Conservation (phyloP, 2,113 vertebrate species). For the Terrapene triunguis region DNA sequence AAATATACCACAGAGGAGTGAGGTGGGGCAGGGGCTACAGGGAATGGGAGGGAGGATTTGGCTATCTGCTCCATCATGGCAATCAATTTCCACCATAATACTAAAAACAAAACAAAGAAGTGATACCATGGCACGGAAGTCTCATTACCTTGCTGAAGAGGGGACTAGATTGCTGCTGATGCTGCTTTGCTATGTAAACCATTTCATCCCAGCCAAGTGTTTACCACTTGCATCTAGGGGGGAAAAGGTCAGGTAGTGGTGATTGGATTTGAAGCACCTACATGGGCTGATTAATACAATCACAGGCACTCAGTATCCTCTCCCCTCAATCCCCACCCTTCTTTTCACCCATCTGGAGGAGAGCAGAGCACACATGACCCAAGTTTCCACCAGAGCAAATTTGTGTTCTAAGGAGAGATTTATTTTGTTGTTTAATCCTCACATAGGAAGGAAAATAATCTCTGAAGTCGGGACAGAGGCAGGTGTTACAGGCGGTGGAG, state of each 20-base stretch:
- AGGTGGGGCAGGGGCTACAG: not conserved
- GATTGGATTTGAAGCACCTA: not conserved
- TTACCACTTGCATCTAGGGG: not conserved
- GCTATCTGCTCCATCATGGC: not conserved
- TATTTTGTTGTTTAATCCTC: not conserved
- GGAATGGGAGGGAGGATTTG: not conserved
- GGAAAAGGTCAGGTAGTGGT: not conserved
- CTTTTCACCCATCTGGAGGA: not conserved
- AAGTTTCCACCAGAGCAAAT: not conserved
- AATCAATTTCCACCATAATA: conserved; percentile 13
- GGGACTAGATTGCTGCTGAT: conserved; percentile 10
- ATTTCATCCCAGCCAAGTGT: not conserved
- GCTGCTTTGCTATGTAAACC: not conserved
- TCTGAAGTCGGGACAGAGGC: not conserved
- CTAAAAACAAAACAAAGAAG: conserved; percentile 51
- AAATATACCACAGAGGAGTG: not conserved
- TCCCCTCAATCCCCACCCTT: not conserved
- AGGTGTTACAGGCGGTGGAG: not conserved
- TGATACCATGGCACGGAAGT: conserved; percentile 31
- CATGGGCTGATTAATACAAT: not conserved
- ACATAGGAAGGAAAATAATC: not conserved
- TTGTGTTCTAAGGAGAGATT: not conserved
- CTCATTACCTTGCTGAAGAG: conserved; percentile 31
- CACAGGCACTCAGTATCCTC: not conserved
- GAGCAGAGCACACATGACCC: not conserved